Conservation (phyloP, 2,113 vertebrate species). For the Eulacestoma nigropectus region DNA sequence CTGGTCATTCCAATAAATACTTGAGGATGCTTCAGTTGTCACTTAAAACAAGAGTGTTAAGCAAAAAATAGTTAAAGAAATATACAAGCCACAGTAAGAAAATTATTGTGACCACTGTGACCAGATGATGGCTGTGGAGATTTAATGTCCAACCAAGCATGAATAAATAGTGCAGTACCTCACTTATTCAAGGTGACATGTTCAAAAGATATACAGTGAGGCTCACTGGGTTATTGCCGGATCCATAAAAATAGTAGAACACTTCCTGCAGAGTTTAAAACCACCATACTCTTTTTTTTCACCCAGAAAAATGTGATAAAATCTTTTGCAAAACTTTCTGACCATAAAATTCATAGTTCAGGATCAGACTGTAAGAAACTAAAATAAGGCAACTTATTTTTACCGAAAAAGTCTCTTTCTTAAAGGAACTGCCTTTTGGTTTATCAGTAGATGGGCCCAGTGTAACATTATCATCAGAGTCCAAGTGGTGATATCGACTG, state of each 20-base stretch:
- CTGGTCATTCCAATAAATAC: neutral
- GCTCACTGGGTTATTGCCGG: neutral
- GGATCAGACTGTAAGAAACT: neutral
- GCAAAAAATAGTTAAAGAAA: neutral
- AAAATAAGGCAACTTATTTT: neutral
- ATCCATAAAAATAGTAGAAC: neutral
- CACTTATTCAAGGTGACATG: neutral
- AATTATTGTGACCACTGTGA: neutral
- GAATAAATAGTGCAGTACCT: neutral
- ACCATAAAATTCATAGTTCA: neutral
- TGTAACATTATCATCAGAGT: neutral
- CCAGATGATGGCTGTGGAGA: neutral
- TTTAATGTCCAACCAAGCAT: neutral
- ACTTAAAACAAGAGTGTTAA: neutral
- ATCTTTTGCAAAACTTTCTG: neutral
- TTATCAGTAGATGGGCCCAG: neutral
- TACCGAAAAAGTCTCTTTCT: neutral
- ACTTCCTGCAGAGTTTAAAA: neutral
- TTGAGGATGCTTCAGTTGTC: neutral
- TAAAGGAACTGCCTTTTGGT: neutral
- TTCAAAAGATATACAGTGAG: neutral
- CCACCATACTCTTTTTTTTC: neutral
- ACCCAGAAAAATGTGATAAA: neutral
- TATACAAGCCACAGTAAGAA: neutral
- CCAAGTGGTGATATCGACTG: neutral